Evolutionary conservation across 2,797 vertebrate genomes (phyloP), one percentile per base, ranked within the genome.

Genomic region (Malacoraja senta): DNA sequence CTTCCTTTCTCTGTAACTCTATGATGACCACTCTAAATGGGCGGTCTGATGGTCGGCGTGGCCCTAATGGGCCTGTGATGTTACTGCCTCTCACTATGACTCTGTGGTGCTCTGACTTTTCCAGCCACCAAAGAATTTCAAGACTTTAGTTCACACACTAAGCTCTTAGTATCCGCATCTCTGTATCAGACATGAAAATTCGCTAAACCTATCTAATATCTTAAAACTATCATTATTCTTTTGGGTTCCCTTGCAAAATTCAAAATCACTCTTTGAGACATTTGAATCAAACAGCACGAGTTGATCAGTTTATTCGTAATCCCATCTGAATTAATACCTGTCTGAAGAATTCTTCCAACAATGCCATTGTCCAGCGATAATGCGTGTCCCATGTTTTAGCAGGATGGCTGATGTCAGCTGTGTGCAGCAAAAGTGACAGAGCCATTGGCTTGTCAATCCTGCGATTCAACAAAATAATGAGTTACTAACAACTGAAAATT

Each of bases 371-470:
- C 99, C 99, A 99, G 94, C 97, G 98, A 93, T 99, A 97, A 95
- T 99, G 99, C 93, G 99, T 96, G 93, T 99, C 97, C 98, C 98
- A 99, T 3, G 96, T 97, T 95, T 99, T 99, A 72, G 99, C 99
- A 0, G 99, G 99, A 95, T 99, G 99, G 95, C 99, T 99, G 95
- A 99, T 99, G 96, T 99, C 99, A 65, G 99, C 98, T 1, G 99
- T 99, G 96, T 99, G 99, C 93, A 99, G 96, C 95, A 99, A 96
- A 94, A 99, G 95, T 24, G 99, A 99, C 95, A 99, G 96, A 77
- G 98, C 98, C 97, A 99, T 99, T 72, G 98, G 98, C 95, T 99
- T 99, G 96, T 99, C 99, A 93, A 99, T 97, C 95, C 99, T 99
- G 95, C 88, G 95, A 96, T 95, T 26, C 90, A 94, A 96, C 68